Percentiles rank a stretch among this genome's conserved stretches.
Conservation (phyloP, 2,888 invertebrate species). For the Leptogaster cylindrica region DNA sequence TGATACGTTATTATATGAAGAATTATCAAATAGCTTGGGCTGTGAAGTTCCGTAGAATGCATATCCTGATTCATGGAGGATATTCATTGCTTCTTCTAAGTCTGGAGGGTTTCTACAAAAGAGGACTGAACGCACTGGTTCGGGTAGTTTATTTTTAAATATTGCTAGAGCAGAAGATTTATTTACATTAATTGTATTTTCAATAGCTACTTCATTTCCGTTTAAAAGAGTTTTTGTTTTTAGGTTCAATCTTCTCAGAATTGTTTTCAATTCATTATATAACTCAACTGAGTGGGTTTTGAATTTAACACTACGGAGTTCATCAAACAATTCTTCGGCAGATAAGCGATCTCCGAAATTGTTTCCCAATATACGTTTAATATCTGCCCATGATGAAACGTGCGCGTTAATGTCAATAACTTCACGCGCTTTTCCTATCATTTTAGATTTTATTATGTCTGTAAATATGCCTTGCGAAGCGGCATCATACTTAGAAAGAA, state of each 20-base stretch:
- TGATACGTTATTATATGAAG: too few species aligned
- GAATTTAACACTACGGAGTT: slow-evolving; percentile 7
- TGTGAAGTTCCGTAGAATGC: not conserved
- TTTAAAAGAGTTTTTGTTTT: not conserved
- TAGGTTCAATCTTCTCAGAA: not conserved
- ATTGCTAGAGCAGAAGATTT: slow-evolving; percentile 6
- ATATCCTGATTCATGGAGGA: not conserved
- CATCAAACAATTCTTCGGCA: not conserved
- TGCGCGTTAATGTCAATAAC: slow-evolving; percentile 25
- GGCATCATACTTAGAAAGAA: not conserved
- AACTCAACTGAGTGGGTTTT: not conserved
- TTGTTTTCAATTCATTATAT: slow-evolving; percentile 24
- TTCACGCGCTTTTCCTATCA: slow-evolving; percentile 6
- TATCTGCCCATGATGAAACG: slow-evolving; percentile 2
- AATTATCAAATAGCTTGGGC: too few species aligned
- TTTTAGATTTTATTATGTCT: not conserved
- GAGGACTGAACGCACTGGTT: slow-evolving; percentile 14
- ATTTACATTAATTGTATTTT: not conserved
- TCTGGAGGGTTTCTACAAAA: slow-evolving; percentile 6
- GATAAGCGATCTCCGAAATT: slow-evolving; percentile 15
- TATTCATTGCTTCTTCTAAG: slow-evolving; percentile 2
- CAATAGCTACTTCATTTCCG: not conserved
- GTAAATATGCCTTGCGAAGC: not conserved
- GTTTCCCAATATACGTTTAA: not conserved
- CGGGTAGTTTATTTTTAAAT: slow-evolving; percentile 25